Conservation (phyloP, 2,888 invertebrate genomes). For the Drosophila borealis region DNA sequence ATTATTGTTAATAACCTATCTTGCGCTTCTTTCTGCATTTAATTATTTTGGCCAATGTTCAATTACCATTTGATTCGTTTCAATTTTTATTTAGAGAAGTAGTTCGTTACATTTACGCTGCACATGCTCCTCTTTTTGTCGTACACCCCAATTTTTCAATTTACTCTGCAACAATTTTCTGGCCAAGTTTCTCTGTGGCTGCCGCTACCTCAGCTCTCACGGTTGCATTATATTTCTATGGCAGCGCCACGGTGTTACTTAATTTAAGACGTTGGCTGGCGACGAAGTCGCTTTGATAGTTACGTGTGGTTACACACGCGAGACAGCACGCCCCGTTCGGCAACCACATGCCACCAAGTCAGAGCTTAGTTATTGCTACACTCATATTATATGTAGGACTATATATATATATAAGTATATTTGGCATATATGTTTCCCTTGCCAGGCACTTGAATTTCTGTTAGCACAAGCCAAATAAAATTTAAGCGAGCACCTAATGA, state of each 20-base stretch:
- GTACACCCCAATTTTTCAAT: constrained; percentile 53
- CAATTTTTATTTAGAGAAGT: constrained; percentile 29
- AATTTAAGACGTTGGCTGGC: constrained; percentile 62
- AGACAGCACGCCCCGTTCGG: constrained; percentile 17
- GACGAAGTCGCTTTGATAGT: constrained; percentile 65
- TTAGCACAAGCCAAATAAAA: constrained; percentile 51
- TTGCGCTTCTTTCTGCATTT: neutral
- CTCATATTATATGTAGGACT: constrained; percentile 40
- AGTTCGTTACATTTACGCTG: constrained; percentile 4
- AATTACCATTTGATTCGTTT: constrained; percentile 37
- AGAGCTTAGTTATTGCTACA: constrained; percentile 60
- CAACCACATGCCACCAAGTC: constrained; percentile 41
- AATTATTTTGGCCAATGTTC: constrained; percentile 3
- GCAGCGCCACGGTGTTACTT: constrained; percentile 56
- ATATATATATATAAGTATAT: constrained; percentile 8
- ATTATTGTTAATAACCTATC: neutral
- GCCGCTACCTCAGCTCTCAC: constrained; percentile 2
- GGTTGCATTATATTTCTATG: constrained; percentile 58
- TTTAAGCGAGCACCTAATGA: constrained; percentile 55
- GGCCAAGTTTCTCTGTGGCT: constrained; percentile 43
- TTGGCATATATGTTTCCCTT: constrained; percentile 34
- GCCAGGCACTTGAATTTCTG: constrained; percentile 52
- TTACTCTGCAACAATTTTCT: constrained; percentile 60
- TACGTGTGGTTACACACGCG: constrained; percentile 68
- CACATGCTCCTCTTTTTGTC: constrained; percentile 12